These are phyloP conservation scores for Mesodorylaimus sp. DNA, from an alignment of 2,888 invertebrate species.

Conservation along the genomic window DNA sequence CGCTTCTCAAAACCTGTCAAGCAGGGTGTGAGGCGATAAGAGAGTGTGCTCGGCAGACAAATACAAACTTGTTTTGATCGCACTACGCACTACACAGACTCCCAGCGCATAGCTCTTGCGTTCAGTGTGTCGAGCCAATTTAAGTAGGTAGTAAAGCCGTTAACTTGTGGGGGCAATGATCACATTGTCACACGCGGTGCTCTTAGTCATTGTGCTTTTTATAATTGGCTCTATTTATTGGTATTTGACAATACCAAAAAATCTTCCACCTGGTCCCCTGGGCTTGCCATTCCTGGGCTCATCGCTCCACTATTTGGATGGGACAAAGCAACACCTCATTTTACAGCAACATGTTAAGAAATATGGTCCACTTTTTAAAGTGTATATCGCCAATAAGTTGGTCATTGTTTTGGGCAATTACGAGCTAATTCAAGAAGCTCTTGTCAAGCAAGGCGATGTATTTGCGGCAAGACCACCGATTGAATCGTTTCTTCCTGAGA, in stretches of 20 bases:
- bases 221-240: neutral
- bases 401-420: slow-evolving; percentile 3
- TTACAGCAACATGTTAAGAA: neutral
- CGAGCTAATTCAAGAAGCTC: slow-evolving; percentile 3
- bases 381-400: neutral
- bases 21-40: no score
- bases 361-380: no score
- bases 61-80: no score
- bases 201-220: neutral
- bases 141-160: no score
- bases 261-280: slow-evolving; percentile 5
- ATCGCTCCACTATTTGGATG: neutral
- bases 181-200: neutral
- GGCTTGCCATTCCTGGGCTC: slow-evolving; percentile 6
- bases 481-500: neutral
- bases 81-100: no score
- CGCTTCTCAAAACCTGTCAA: no score
- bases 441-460: slow-evolving; percentile 4
- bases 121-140: no score
- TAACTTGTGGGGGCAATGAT: no score
- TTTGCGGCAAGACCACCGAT: slow-evolving; percentile 5
- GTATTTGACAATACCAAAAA: neutral
- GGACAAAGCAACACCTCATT: neutral
- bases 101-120: no score
- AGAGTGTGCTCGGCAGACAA: no score